Evolutionary conservation across 1,140 invertebrate genomes (phyloP), one percentile per base, ranked within the genome.

Genomic region (Steinernema feltiae): DNA sequence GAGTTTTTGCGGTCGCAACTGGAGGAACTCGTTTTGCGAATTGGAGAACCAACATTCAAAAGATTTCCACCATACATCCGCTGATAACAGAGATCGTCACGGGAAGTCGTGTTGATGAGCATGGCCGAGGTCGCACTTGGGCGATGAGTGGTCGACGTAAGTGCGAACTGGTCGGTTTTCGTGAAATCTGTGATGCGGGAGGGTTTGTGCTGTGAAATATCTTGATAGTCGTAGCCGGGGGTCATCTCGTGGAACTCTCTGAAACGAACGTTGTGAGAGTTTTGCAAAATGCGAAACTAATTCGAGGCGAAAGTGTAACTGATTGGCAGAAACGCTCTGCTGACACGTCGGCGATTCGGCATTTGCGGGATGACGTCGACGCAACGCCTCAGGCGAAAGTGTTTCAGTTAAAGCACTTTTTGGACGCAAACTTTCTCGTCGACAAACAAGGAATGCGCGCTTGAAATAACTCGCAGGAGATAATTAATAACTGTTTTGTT

Each of bases 151-250:
- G n/a, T n/a, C 3, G 53, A 63, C 7, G 53, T 27, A 3, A 63
- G 24, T 3, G 53, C 53, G 24, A 63, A 21, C 53, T 63, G 53
- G 7, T 63, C 53, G 7, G 53, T 63, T 21, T 21, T 63, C 15
- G 53, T 63, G 24, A 63, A 21, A 27, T 63, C 53, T 27, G 53
- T 63, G 53, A n/a, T n/a, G n/a, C n/a, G n/a, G 2, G 53, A 63
- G 24, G 53, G 53, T 21, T 63, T 63, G 53, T 63, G 53, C 15
- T 63, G 53, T 21, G 53, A 63, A 21, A 63, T 63, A 21, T 63
- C 53, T 21, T 63, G 53, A 27, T 63, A 63, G 53, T 63, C 53
- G 53, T 63, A 63, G 53, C 53, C 53, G 53, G 53, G 53, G n/a
- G 53, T 63, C 15, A 63, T 63, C 53, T 63, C 53, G 53, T 27